Conservation (phyloP, 2,797 vertebrate genomes). For the Scolopax rusticola region DNA sequence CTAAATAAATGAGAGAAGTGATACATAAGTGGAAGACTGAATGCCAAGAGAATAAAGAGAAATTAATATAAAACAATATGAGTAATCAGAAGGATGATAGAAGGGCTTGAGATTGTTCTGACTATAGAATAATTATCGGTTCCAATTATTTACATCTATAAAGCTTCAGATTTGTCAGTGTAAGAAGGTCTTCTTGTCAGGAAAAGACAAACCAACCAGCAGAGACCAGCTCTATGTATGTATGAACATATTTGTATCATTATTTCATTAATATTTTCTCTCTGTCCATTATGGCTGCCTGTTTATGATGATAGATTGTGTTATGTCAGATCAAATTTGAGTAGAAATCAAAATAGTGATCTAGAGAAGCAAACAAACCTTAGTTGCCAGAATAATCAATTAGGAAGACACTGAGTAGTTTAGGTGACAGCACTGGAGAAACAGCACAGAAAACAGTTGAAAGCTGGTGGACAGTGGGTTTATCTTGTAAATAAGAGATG, state of each 20-base stretch:
- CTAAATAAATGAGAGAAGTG: not conserved
- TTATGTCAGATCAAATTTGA: not conserved
- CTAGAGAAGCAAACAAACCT: not conserved
- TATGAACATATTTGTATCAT: not conserved
- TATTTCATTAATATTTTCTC: not conserved
- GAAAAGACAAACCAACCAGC: not conserved
- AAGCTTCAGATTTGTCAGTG: not conserved
- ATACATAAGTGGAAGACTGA: not conserved
- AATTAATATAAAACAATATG: not conserved
- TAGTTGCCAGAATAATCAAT: not conserved
- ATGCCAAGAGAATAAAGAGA: not conserved
- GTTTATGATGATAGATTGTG: not conserved
- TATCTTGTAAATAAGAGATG: not conserved
- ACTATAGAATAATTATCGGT: not conserved
- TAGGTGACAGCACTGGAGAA: not conserved
- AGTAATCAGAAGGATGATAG: not conserved
- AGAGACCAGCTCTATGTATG: not conserved
- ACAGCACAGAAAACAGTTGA: not conserved
- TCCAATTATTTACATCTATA: not conserved
- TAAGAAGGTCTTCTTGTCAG: not conserved
- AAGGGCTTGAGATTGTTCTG: not conserved
- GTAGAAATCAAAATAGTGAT: not conserved
- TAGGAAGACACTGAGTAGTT: not conserved
- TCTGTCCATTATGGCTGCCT: not conserved
- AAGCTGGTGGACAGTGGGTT: not conserved